Evolutionary conservation across 1,140 invertebrate species (phyloP).

Genomic region (Nephotettix cincticeps): DNA sequence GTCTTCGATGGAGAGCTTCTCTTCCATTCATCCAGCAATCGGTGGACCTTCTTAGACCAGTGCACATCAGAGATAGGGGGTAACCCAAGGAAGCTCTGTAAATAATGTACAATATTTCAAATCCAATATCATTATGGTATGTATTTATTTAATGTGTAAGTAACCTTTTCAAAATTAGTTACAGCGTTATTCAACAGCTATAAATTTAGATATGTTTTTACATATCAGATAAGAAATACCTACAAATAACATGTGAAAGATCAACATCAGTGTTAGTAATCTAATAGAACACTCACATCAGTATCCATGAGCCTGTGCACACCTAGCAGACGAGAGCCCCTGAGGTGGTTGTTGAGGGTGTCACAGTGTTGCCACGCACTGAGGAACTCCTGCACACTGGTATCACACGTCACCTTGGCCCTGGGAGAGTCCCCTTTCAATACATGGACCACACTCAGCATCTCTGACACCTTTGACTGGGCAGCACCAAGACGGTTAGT

Average conservation of each 20-base stretch:
- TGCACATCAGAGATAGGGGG: not conserved
- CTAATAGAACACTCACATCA: slow-evolving; percentile 40
- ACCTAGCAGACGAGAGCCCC: slow-evolving; percentile 46
- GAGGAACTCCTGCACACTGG: not conserved
- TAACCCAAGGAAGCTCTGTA: not conserved
- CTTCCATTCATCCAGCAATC: slow-evolving; percentile 6
- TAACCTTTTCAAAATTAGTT: too few relatives aligned
- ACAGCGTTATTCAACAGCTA: too few relatives aligned
- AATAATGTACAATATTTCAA: too few relatives aligned
- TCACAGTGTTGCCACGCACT: slow-evolving; percentile 51
- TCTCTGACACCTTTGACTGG: not conserved
- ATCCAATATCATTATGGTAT: too few relatives aligned
- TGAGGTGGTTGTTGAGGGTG: slow-evolving; percentile 46
- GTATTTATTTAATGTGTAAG: too few relatives aligned
- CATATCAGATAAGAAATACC: too few relatives aligned
- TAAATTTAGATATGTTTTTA: too few relatives aligned
- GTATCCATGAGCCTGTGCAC: slow-evolving; percentile 49
- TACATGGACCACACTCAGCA: not conserved
- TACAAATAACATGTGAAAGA: too few relatives aligned
- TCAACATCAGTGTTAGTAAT: too few relatives aligned
- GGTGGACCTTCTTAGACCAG: not conserved
- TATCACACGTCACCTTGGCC: not conserved
- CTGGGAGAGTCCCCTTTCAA: not conserved
- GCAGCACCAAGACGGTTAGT: too few relatives aligned
- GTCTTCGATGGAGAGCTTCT: slow-evolving; percentile 37